Base-by-base conservation (phyloP, 2,113 vertebrate species). In the Notarius lentiginosus region DNA sequence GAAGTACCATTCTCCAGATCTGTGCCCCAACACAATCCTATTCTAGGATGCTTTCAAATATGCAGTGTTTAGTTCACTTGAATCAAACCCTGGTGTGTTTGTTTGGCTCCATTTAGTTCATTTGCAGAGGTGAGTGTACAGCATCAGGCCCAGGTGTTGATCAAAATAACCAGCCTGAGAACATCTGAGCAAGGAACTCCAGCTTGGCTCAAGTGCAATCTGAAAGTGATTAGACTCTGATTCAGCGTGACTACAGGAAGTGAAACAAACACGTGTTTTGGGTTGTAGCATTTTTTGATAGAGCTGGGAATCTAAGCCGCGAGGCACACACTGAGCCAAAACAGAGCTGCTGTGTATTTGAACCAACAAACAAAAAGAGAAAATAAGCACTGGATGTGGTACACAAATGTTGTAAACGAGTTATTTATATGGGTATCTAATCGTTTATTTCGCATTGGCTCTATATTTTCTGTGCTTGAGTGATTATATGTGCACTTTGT, bases 201-300 rank as follows among this genome's bases (percentile, higher is more conserved):
- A 11, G 4, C 73, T n/a, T 76, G 20, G 34, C 10, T 73, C 34
- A 73, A 10, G 0, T 47, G 34, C 70, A 51, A 17, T 51, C 41
- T 51, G 72, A 75, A 75, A 51, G 49, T 27, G 12, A 55, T 55
- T 17, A 4, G 7, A 53, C 9, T 55, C 75, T 77, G 51, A 51
- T 77, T 53, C 51, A 77, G 1, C 51, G 27, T 17, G 17, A 55
- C 49, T 79, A 2, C 14, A 55, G 6, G 51, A 79, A 79, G 51
- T 17, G 51, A 79, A 76, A 55, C 75, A 79, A 79, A 53, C 47
- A 76, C 53, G 75, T 79, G 75, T n/a, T 27, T 79, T 55, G 49
- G 24, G 75, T 27, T 53, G 22, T 49, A 76, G 53, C 22, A 76
- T 76, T 76, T 72, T 76, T 76, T 76, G 47, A 49, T 76, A 14